A percentile compares a stretch with the other conserved stretches of the same genome.
Evolutionary conservation across 2,113 vertebrate species (phyloP).

Genomic region (Actenoides lindsayi): DNA sequence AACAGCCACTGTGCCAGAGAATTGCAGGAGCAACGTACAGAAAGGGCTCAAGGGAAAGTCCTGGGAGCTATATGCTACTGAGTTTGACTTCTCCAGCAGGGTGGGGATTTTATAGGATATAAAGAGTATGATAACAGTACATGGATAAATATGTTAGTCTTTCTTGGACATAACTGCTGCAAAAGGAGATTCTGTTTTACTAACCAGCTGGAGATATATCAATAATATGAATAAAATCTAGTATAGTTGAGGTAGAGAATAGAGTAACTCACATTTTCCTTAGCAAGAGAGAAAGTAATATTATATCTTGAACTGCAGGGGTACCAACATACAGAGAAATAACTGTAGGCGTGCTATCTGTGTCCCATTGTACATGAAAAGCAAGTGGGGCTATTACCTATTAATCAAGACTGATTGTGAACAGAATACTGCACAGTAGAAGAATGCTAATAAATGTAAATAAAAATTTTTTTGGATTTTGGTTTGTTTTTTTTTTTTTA

Average conservation of each 20-base stretch:
- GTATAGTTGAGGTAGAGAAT: neutral
- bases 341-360: neutral
- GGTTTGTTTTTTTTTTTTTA: neutral
- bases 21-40: neutral
- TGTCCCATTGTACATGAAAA: neutral
- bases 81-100: neutral
- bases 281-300: neutral
- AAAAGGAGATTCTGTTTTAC: neutral
- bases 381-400: neutral
- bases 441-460: neutral
- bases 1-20: neutral
- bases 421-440: neutral
- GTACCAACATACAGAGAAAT: neutral
- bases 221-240: neutral
- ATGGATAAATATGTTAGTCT: neutral
- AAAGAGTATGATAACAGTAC: neutral
- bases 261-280: neutral
- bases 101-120: neutral
- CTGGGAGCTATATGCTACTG: neutral
- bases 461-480: neutral
- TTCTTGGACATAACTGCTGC: neutral
- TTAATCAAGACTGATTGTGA: constrained; percentile 7
- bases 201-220: neutral
- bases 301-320: neutral
- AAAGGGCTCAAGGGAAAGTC: neutral